A percentile compares a stretch with the other conserved stretches of the same genome.
Conservation (phyloP, 2,113 vertebrate species). For the Oncorhynchus mykiss region DNA sequence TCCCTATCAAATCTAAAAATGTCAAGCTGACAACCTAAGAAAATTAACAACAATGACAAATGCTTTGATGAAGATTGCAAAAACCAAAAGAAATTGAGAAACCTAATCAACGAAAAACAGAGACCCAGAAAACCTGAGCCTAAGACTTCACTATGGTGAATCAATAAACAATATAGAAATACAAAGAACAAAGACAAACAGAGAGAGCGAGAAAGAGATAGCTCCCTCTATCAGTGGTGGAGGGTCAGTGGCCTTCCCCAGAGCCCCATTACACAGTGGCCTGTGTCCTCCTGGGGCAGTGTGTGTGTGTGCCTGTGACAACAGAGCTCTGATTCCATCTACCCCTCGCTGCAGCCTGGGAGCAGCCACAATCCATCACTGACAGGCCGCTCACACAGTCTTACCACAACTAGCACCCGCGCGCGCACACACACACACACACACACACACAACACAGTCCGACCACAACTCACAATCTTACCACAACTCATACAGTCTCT, state of each 20-base stretch:
- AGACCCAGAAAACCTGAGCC: too few relatives aligned
- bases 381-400: conserved; percentile 3
- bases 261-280: conserved; percentile 50
- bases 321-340: conserved; percentile 42
- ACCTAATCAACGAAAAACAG: too few relatives aligned
- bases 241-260: conserved; percentile 32
- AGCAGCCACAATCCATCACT: conserved; percentile 50
- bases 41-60: too few relatives aligned
- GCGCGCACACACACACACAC: background rate
- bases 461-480: too few relatives aligned
- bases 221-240: conserved; percentile 19
- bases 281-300: conserved; percentile 37
- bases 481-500: too few relatives aligned
- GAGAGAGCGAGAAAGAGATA: background rate
- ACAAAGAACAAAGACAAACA: background rate
- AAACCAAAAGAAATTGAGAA: too few relatives aligned
- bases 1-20: too few relatives aligned
- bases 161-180: too few relatives aligned
- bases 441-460: conserved; percentile 1
- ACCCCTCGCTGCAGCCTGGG: conserved; percentile 23
- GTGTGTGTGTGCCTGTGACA: conserved; percentile 13
- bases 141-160: too few relatives aligned
- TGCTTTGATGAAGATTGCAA: too few relatives aligned
- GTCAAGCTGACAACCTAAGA: too few relatives aligned
- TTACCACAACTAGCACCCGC: background rate